Evolutionary conservation across 2,888 invertebrate species (phyloP), one percentile per base, ranked within the genome.

Genomic region (Busseola fusca): DNA sequence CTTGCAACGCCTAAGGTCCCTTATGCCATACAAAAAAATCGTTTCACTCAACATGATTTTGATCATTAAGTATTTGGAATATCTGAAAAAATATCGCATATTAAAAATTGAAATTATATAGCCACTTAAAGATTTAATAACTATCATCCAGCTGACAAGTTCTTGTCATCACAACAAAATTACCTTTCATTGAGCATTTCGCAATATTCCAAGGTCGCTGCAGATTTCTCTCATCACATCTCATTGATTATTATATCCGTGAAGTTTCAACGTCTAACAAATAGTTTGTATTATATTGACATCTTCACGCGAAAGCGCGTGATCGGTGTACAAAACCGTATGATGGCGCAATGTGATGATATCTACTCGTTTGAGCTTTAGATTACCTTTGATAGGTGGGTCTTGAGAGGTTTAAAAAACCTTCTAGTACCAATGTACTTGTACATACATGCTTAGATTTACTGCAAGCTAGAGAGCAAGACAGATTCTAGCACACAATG

Each of bases 211-310:
- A 76, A 80, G 71, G 68, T 66, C 76, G n/a, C 34, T 66, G 56
- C 59, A 30, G 66, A 80, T 76, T 66, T 80, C 69, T 72, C 60
- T 80, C n/a, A n/a, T n/a, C n/a, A n/a, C n/a, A n/a, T n/a, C n/a
- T n/a, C 42, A 66, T 52, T 79, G 30, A 69, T 21, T 40, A 27
- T 64, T 54, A 42, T 42, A 40, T 59, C 68, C 57, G 52, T 62
- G 59, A 72, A 66, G 59, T 57, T 69, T 60, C 57, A 62, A 54
- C 14, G 25, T 50, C 42, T 54, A 48, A 5, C 21, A 63, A 48
- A 54, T 30, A 27, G 1, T 37, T 67, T 27, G 48, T 42, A 58
- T 30, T 66, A 63, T 48, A 63, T 54, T 59, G 27, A 69, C n/a
- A 57, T 30, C 42, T 42, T 52, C 27, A 14, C 34, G 69, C 57